Evolutionary conservation across 1,140 invertebrate genomes (phyloP), one percentile per base, ranked within the genome.

Genomic region (Drosophila pseudoananassae): DNA sequence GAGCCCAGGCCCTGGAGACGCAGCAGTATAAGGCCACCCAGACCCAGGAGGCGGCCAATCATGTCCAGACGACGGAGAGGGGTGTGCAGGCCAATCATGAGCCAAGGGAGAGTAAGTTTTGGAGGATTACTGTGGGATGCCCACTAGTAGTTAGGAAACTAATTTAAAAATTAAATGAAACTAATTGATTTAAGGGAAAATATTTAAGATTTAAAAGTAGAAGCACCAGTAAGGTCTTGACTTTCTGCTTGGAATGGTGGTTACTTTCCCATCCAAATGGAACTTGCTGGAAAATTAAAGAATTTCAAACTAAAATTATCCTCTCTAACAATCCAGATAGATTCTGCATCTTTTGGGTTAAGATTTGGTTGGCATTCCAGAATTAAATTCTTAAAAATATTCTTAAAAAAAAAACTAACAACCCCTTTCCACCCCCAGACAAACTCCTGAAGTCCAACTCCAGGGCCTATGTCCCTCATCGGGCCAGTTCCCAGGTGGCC

Each of bases 1-100:
- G 88, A 5, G 82, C 75, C 4, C 75, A 90, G 12, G 85, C 82
- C 0, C 82, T 87, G 25, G 90, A 91, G 64, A 90, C 90, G 8
- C 76, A 90, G 14, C 29, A 79, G 8, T 91, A 90, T 51, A 90
- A 90, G 61, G 90, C 90, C 14, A 88, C 90, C 1, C 90, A 91
- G 36, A 91, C 90, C 0, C 56, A 85, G 20, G 83, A 91, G 2
- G 68, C 74, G 6, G n/a, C 31, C 5, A 65, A 54, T 25, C 49
- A 80, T 29, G 90, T 91, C 7, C 91, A 91, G 40, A 91, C 90
- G 3, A 50, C 77, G 0, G 90, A 91, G 10, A 60, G 90, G 0
- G 88, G 90, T n/a, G 90, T 91, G 2, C 90, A 91, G 61, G 81
- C 74, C 12, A 82, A 83, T 46, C 76, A 91, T 49, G 88, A 91